Percentiles rank a stretch among this genome's conserved stretches.
These are phyloP conservation scores for Paramisgurnus dabryanus DNA, from an alignment of 2,113 vertebrate species.

Conservation along the genomic window DNA sequence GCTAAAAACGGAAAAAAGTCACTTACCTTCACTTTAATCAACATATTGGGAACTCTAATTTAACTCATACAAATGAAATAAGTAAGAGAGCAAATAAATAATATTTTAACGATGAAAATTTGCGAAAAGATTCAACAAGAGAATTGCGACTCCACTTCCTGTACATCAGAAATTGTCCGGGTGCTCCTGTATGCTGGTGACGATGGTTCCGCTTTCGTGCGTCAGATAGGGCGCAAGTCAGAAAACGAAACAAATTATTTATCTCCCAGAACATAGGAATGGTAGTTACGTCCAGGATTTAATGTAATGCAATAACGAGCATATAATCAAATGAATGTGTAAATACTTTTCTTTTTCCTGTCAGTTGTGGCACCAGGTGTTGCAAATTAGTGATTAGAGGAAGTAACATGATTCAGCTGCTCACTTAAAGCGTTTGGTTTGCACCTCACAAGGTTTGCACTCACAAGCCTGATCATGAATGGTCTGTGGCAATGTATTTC, in stretches of 20 bases:
- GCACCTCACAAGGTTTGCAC: background rate
- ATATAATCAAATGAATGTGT: background rate
- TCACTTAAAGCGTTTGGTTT: background rate
- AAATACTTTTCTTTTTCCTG: background rate
- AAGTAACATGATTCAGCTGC: background rate
- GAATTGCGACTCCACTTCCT: background rate
- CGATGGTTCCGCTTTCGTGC: background rate
- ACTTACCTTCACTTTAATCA: conserved; percentile 80
- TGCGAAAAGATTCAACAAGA: background rate
- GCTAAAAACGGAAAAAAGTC: background rate
- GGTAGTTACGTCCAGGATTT: background rate
- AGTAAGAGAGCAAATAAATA: background rate
- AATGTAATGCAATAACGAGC: too few species aligned
- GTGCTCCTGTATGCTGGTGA: background rate
- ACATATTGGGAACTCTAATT: conserved; percentile 63
- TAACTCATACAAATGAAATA: background rate
- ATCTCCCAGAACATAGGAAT: background rate
- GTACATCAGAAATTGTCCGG: background rate
- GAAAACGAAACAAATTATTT: background rate
- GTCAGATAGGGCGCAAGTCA: background rate
- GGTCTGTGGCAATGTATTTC: conserved; percentile 39
- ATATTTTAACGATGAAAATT: background rate
- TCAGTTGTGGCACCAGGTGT: background rate
- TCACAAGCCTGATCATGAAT: conserved; percentile 39
- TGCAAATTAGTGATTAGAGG: conserved; percentile 10